A percentile compares a stretch with the other conserved stretches of the same genome.
Evolutionary conservation across 2,797 vertebrate species (phyloP).

Genomic region (Rhinichthys osculus): DNA sequence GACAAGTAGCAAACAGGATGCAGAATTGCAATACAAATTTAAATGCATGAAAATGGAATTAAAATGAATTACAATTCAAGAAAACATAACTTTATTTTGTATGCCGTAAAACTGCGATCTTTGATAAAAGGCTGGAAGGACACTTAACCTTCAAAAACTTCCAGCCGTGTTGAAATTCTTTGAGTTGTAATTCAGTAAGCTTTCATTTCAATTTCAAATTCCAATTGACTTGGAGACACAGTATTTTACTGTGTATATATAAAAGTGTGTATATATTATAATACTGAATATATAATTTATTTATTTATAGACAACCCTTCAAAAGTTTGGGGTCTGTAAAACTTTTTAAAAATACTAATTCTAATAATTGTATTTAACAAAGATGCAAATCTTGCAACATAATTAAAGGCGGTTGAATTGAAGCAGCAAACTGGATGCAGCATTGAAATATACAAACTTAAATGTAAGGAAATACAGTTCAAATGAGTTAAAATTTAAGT

Average conservation of each 20-base stretch:
- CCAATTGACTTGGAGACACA: not conserved
- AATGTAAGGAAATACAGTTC: no score
- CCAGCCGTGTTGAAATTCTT: no score
- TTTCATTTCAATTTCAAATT: not conserved
- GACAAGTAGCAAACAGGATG: not conserved
- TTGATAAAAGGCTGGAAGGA: not conserved
- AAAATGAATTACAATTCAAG: not conserved
- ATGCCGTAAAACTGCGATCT: not conserved
- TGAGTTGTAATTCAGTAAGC: no score
- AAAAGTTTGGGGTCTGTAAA: not conserved
- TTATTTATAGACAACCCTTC: not conserved
- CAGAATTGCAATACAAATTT: not conserved
- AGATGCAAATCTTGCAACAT: not conserved
- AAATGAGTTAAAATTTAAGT: not conserved
- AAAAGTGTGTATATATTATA: not conserved
- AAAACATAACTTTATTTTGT: not conserved
- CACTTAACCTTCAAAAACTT: no score
- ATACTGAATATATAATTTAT: not conserved
- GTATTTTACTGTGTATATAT: not conserved
- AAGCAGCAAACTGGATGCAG: not conserved
- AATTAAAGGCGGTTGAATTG: not conserved
- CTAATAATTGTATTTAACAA: not conserved
- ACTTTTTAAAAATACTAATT: not conserved
- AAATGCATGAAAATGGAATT: not conserved
- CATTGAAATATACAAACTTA: not conserved